Percentiles rank a stretch among this genome's conserved stretches.
phyloP scores from a whole-genome alignment of 92 coral and sea anemone species.

The Porites lobata region DNA sequence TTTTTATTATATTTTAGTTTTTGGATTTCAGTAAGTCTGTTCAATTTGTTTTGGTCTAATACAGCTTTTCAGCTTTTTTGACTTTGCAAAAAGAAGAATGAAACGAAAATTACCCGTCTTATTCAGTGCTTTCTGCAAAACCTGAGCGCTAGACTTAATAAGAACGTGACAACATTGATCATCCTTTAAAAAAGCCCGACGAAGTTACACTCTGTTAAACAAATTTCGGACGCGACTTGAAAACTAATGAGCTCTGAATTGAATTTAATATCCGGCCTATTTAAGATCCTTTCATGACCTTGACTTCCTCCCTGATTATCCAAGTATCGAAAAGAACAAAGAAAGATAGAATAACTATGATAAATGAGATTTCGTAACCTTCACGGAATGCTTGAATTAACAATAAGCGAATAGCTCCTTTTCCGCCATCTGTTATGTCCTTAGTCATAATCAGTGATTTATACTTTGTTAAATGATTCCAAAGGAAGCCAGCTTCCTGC shows the following conservation, averaged over 20 bases:
- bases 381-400: not conserved
- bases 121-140: too few relatives aligned
- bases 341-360: not conserved
- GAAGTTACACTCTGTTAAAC: too few relatives aligned
- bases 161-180: too few relatives aligned
- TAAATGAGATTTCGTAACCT: not conserved
- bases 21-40: not conserved
- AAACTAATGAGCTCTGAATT: constrained; percentile 7
- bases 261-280: constrained; percentile 20
- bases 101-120: too few relatives aligned
- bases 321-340: not conserved
- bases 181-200: too few relatives aligned
- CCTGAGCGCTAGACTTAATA: too few relatives aligned
- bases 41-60: not conserved
- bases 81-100: not conserved
- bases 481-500: too few relatives aligned
- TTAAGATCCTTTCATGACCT: too few relatives aligned
- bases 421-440: not conserved
- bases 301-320: not conserved
- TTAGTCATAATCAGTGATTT: not conserved
- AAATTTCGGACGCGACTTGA: constrained; percentile 18
- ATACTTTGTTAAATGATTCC: too few relatives aligned
- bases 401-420: not conserved
- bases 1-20: not conserved
- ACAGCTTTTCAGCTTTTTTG: too few relatives aligned